Evolutionary conservation across 2,113 vertebrate species (phyloP).

Genomic region (Clarias gariepinus): DNA sequence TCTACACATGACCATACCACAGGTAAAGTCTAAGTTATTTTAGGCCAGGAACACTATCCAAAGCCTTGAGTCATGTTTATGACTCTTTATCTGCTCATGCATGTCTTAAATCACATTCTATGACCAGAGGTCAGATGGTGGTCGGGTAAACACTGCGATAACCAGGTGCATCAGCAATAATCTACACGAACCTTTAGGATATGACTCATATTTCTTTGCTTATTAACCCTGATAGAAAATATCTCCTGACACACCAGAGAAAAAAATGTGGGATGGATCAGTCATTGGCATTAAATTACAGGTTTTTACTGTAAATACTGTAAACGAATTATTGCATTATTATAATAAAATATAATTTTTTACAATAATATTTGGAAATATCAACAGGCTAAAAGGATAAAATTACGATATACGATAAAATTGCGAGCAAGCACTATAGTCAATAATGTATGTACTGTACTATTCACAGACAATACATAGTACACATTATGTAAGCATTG

Average conservation of each 20-base stretch:
- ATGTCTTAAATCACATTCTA: conserved; percentile 5
- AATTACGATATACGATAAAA: background rate
- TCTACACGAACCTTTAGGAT: background rate
- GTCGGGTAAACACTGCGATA: background rate
- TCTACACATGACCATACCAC: background rate
- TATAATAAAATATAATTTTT: background rate
- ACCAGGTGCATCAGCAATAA: conserved; percentile 16
- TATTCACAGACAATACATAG: too few relatives aligned
- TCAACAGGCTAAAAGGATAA: background rate
- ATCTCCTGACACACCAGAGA: background rate
- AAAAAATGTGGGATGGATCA: background rate
- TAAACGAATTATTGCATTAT: too few relatives aligned
- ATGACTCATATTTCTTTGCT: conserved; percentile 6
- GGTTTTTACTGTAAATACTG: background rate
- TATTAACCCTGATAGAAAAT: background rate
- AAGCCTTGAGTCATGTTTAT: conserved; percentile 35
- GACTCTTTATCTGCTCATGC: conserved; percentile 35
- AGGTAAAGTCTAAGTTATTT: background rate
- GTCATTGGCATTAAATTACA: background rate
- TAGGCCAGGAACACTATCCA: background rate
- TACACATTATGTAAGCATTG: too few relatives aligned
- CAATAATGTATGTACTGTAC: too few relatives aligned
- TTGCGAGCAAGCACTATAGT: too few relatives aligned
- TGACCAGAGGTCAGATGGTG: too few relatives aligned
- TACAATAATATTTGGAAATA: background rate